Conservation (phyloP, 2,797 vertebrate genomes). For the Acipenser transmontanus region DNA sequence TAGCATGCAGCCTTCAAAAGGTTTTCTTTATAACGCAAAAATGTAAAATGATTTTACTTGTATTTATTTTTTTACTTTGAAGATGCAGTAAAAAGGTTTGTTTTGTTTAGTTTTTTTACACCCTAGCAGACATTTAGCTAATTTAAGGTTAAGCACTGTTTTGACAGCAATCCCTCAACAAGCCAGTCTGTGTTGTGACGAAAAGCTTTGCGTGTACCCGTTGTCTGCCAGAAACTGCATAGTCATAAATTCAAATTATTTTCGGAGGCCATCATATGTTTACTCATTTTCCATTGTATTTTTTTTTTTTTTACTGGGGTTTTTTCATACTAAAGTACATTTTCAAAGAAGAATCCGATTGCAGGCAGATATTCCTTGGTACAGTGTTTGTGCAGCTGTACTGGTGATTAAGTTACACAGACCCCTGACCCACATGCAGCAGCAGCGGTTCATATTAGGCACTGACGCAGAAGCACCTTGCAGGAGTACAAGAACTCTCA, state of each 20-base stretch:
- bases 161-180: constrained; percentile 6
- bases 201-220: constrained; percentile 46
- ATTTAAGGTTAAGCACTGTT: not conserved
- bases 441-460: constrained; percentile 56
- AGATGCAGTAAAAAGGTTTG: too few species aligned
- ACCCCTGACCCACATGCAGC: constrained; percentile 62
- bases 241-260: constrained; percentile 69
- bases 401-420: constrained; percentile 84
- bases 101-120: too few species aligned
- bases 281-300: constrained; percentile 64
- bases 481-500: constrained; percentile 62
- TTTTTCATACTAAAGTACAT: constrained; percentile 46
- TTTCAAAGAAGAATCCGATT: constrained; percentile 87
- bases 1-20: too few species aligned
- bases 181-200: constrained; percentile 49
- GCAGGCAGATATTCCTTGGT: constrained; percentile 81
- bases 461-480: constrained; percentile 62
- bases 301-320: too few species aligned
- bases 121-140: too few species aligned
- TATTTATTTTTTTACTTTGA: too few species aligned
- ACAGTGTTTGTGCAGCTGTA: constrained; percentile 96
- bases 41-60: too few species aligned
- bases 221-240: constrained; percentile 47
- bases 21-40: too few species aligned
- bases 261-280: constrained; percentile 73